Evolutionary conservation across 2,113 vertebrate species (phyloP), one percentile per base, ranked within the genome.

Genomic region (Paramormyrops kingsleyae): DNA sequence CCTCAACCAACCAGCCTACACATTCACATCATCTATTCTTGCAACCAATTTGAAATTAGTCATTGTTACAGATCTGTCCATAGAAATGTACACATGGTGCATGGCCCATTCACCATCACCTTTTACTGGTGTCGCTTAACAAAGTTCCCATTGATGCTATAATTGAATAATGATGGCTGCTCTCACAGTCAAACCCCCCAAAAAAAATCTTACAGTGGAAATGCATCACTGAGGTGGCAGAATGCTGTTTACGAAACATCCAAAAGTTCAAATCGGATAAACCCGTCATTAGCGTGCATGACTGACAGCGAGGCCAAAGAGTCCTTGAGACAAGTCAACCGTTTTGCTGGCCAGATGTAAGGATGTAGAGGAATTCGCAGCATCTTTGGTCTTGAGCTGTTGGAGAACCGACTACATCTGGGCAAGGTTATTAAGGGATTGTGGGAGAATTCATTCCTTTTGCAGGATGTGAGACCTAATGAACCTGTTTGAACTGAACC

Each of bases 391-490:
- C 35, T 77, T 87, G 44, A 39, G 62, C 13, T 24, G 50, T 19
- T 31, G 39, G 3, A 84, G 83, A 4, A 47, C 35, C 3, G 9
- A 19, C 35, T 39, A 56, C 89, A 90, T 88, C 59, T 90, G 91
- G 89, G 49, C 80, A 31, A 21, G 66, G 87, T 89, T 91, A 87
- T 52, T n/a, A 21, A n/a, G 46, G 84, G n/a, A 35, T 15, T 6
- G 5, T 5, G 3, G 24, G 46, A 9, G 47, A 31, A 52, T 87
- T 50, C 10, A 53, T 50, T 46, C 47, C 49, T 13, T 83, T 47
- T 84, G 42, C 27, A 6, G 10, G 27, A 87, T 27, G n/a, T n/a
- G 46, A 49, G 35, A 87, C 10, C 49, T 52, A 52, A 19, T 87
- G 46, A 27, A 49, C n/a, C 31, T 47, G 15, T 83, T 80, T 31